phyloP scores from a whole-genome alignment of 2,888 invertebrate species.

The Aradus depressus region DNA sequence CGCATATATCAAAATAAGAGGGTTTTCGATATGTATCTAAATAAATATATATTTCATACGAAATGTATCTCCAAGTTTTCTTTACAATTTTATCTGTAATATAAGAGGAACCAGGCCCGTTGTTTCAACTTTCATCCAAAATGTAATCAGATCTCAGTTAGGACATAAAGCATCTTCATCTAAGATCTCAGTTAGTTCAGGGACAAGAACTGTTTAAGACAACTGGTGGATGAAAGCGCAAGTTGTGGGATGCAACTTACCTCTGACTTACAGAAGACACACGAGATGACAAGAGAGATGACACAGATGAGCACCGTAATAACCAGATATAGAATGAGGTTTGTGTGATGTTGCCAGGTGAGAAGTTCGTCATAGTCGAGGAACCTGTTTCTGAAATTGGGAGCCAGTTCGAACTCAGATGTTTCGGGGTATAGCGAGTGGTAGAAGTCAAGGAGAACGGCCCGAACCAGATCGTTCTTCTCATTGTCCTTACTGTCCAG shows the following conservation, averaged over 20 bases:
- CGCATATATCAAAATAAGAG: too few species aligned
- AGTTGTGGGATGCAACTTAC: not conserved
- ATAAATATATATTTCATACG: too few species aligned
- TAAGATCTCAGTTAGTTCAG: too few species aligned
- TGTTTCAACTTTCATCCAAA: too few species aligned
- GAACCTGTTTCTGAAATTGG: conserved; percentile 55
- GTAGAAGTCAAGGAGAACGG: conserved; percentile 62
- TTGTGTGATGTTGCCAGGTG: conserved; percentile 16
- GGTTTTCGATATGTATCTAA: too few species aligned
- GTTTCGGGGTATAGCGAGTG: conserved; percentile 57
- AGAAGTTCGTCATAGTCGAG: conserved; percentile 21
- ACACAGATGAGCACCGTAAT: conserved; percentile 2
- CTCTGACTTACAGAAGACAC: conserved; percentile 8
- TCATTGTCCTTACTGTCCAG: conserved; percentile 46
- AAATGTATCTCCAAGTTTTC: too few species aligned
- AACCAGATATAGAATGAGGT: not conserved
- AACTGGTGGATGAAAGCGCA: not conserved
- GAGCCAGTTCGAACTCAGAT: conserved; percentile 59
- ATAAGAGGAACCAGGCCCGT: too few species aligned
- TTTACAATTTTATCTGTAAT: too few species aligned
- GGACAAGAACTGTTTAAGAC: too few species aligned
- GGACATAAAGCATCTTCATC: too few species aligned
- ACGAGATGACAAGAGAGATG: not conserved
- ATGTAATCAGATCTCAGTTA: too few species aligned
- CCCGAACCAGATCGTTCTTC: conserved; percentile 55